Evolutionary conservation across 2,113 vertebrate species (phyloP), one percentile per base, ranked within the genome.

Genomic region (Bufo bufo): DNA sequence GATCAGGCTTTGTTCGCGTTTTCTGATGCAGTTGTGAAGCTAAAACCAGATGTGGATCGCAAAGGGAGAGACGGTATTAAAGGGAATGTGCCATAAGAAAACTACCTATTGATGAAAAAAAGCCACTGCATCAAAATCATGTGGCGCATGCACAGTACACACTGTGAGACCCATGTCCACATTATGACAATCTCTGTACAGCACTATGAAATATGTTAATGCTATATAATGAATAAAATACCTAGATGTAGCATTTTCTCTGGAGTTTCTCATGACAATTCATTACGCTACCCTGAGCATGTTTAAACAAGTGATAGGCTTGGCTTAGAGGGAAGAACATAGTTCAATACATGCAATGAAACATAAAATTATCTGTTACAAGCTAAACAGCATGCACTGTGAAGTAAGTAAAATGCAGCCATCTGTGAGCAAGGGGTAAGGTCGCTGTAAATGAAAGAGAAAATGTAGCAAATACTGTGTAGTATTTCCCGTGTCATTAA

Each of bases 311-410:
- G 58, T 54, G 54, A 80, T 33, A 54, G 54, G 77, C 77, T 58
- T 58, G 77, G 58, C 58, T 33, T 33, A 58, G 16, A 58, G 19
- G 23, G 58, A 43, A 58, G n/a, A 80, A 52, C 77, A 56, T 80
- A 33, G 33, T 80, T 80, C 77, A 80, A 58, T 80, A n/a, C 52
- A 80, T 43, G 56, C 54, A 58, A 2, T 58, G 52, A 58, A 80
- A 80, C 52, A 43, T 58, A 43, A 59, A 80, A 80, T 80, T 59
- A 45, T 80, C 23, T 58, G 75, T 80, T 80, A 59, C 50, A 80
- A 80, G 54, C 59, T 80, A 59, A 80, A 80, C 77, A 77, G 19
- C 19, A 43, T 59, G 54, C 54, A 59, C 23, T 7, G n/a, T n/a
- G n/a, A 65, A 65, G n/a, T n/a, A 77, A 75, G 72, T n/a, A 52